Conservation (phyloP, 2,888 invertebrate genomes). For the Allygus modestus region DNA sequence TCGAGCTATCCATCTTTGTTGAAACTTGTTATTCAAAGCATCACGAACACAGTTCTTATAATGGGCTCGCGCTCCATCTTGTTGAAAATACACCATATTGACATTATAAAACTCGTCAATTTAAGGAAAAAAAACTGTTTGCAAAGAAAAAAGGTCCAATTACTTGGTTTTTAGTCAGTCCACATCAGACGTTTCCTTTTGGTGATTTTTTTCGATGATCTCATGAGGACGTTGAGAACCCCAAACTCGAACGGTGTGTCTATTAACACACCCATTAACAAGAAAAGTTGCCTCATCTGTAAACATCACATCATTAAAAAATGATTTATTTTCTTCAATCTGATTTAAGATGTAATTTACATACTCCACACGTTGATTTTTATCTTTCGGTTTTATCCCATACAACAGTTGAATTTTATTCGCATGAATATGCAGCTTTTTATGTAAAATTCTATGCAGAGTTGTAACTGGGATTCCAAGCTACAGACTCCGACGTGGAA, state of each 20-base stretch:
- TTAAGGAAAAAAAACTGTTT: too few relatives aligned
- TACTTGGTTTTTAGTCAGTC: neutral
- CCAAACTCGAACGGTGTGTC: neutral
- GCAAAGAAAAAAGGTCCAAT: neutral
- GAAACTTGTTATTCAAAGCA: too few relatives aligned
- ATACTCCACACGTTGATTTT: neutral
- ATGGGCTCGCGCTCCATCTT: too few relatives aligned
- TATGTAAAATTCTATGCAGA: too few relatives aligned
- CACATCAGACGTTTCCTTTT: slow-evolving; percentile 26
- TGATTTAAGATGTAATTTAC: neutral
- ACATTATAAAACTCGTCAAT: too few relatives aligned
- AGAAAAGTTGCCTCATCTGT: slow-evolving; percentile 29
- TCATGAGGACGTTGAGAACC: neutral
- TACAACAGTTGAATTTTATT: slow-evolving; percentile 1
- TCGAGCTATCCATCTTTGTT: too few relatives aligned
- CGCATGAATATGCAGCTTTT: neutral
- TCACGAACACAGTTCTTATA: too few relatives aligned
- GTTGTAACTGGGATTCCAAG: too few relatives aligned
- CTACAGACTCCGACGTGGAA: too few relatives aligned
- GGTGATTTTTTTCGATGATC: neutral
- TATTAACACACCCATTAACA: slow-evolving; percentile 14
- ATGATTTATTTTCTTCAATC: slow-evolving; percentile 5
- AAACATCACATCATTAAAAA: slow-evolving; percentile 5
- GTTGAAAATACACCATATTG: too few relatives aligned
- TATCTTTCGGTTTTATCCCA: neutral